Evolutionary conservation across 2,888 invertebrate genomes (phyloP), one percentile per base, ranked within the genome.

Genomic region (Ellobium chinense): DNA sequence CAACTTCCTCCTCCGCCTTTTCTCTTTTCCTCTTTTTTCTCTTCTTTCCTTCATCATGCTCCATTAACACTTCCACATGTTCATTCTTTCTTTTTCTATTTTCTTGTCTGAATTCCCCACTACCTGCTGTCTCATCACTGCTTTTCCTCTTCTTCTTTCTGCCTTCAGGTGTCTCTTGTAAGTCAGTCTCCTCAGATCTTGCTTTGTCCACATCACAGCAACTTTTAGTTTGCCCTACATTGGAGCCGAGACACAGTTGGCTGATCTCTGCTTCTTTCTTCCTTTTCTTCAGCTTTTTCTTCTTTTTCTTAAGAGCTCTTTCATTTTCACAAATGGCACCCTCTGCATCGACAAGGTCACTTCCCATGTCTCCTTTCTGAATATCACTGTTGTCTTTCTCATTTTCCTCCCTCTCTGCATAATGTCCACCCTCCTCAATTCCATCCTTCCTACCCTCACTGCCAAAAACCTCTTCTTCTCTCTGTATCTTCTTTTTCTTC

Each of bases 301-400:
- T 46, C 46, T 46, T 7, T 46, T 46, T 46, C 18, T 12, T 46
- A 46, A n/a, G n/a, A n/a, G n/a, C n/a, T n/a, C 18, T 46, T 7
- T 46, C 46, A 18, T 46, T 18, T 46, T 46, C 46, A 46, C 46
- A 46, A 46, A 46, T 46, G 9, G 18, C 46, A 46, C 18, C 46
- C 7, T 46, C 18, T 18, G 7, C 46, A 12, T 46, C 9, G 9
- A 46, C 18, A 46, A 12, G 9, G 18, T 46, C n/a, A n/a, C n/a
- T n/a, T n/a, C n/a, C n/a, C n/a, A n/a, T n/a, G n/a, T n/a, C n/a
- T n/a, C n/a, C n/a, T n/a, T n/a, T 46, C 46, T 46, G 46, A 46
- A 18, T 46, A 18, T 68, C 79, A 58, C 39, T 81, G 63, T 81
- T 36, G 56, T 74, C 77, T 60, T 81, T 54, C 73, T 77, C 29